phyloP scores from a whole-genome alignment of 1,140 invertebrate species.

The Heliconius nattereri region DNA sequence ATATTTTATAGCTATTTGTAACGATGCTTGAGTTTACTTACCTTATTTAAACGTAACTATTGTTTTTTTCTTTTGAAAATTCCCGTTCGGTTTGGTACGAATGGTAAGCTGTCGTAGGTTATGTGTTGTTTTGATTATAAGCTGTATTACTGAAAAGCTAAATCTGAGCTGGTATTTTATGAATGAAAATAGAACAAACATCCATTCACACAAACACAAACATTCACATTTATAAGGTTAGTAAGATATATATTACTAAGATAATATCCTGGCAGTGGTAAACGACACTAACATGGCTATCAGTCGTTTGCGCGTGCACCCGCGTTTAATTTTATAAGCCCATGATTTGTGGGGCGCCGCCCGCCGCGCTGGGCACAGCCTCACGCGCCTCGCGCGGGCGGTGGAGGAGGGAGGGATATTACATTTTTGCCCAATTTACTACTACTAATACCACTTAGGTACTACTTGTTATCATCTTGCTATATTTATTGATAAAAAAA shows the following conservation, averaged over 20 bases:
- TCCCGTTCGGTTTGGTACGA: too few relatives aligned
- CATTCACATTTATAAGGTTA: too few relatives aligned
- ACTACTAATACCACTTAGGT: neutral
- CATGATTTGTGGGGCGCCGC: constrained; percentile 49
- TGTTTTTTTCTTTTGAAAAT: neutral
- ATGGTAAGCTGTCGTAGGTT: too few relatives aligned
- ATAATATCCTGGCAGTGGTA: neutral
- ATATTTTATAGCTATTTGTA: neutral
- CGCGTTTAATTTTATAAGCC: constrained; percentile 52
- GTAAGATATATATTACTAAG: too few relatives aligned
- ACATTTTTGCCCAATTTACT: constrained; percentile 45
- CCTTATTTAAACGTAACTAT: neutral
- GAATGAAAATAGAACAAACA: too few relatives aligned
- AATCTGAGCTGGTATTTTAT: too few relatives aligned
- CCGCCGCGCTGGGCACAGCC: neutral
- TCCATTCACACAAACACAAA: too few relatives aligned
- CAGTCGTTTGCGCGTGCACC: constrained; percentile 31
- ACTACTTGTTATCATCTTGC: constrained; percentile 11
- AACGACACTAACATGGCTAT: constrained; percentile 22
- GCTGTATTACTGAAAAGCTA: too few relatives aligned
- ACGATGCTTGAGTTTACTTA: neutral
- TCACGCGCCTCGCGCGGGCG: too few relatives aligned
- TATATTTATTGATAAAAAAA: constrained; percentile 17
- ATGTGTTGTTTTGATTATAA: too few relatives aligned
- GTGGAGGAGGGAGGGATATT: constrained; percentile 15